Evolutionary conservation across 2,888 invertebrate species (phyloP).

Genomic region (Oxystoma pomonae): DNA sequence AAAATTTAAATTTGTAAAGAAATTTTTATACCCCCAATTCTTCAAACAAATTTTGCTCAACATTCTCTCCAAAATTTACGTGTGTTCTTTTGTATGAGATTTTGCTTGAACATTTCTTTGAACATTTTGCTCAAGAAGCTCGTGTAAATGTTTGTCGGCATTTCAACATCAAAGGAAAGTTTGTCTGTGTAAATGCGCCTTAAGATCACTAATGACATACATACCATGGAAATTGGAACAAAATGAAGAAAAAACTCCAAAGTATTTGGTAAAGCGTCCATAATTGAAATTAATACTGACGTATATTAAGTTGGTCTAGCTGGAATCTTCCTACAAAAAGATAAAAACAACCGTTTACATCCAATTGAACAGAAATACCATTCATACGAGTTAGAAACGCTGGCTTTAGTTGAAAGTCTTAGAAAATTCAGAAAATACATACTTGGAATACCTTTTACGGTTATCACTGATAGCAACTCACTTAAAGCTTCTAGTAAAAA

Average conservation of each 20-base stretch:
- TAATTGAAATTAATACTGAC: slow-evolving; percentile 37
- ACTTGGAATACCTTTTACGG: slow-evolving; percentile 35
- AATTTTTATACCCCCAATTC: too few species aligned
- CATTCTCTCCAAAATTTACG: too few species aligned
- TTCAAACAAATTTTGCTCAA: too few species aligned
- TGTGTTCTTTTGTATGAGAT: too few species aligned
- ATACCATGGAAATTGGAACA: slow-evolving; percentile 19
- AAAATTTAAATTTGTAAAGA: too few species aligned
- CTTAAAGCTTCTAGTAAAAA: slow-evolving; percentile 32
- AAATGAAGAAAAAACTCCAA: slow-evolving; percentile 19
- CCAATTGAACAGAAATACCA: slow-evolving; percentile 36
- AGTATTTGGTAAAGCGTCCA: slow-evolving; percentile 15
- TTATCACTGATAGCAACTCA: slow-evolving; percentile 38
- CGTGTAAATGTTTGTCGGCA: too few species aligned
- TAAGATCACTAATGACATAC: slow-evolving; percentile 22
- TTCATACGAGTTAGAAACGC: slow-evolving; percentile 38
- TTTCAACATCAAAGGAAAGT: too few species aligned
- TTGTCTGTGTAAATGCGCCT: too few species aligned
- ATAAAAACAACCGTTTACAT: slow-evolving; percentile 23
- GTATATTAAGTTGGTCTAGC: slow-evolving; percentile 31
- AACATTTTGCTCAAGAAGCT: too few species aligned
- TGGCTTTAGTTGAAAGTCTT: slow-evolving; percentile 38
- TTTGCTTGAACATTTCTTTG: too few species aligned
- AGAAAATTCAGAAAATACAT: slow-evolving; percentile 39
- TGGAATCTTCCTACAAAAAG: slow-evolving; percentile 33